Evolutionary conservation across 2,888 invertebrate genomes (phyloP).

Genomic region (Mythimna lalbum): DNA sequence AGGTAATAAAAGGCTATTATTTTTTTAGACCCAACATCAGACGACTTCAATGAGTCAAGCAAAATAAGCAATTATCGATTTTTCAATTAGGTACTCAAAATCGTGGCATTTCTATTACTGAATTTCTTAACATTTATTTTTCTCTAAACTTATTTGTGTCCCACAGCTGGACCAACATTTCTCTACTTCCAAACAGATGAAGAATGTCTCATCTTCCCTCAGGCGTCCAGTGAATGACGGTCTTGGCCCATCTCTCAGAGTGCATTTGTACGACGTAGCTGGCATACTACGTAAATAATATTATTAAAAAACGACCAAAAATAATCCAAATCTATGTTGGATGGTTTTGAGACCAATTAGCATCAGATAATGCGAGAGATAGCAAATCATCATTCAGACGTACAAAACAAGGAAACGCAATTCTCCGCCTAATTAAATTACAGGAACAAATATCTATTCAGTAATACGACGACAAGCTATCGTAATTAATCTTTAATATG

Average conservation of each 20-base stretch:
- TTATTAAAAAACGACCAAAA: not conserved
- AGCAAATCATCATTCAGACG: slow-evolving; percentile 18
- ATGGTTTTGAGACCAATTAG: slow-evolving; percentile 5
- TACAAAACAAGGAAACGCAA: slow-evolving; percentile 39
- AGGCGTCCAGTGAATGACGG: not conserved
- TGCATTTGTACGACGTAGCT: not conserved
- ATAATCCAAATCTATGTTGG: not conserved
- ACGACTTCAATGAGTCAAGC: no score
- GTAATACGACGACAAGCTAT: slow-evolving; percentile 66
- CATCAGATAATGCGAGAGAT: slow-evolving; percentile 5
- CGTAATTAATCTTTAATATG: slow-evolving; percentile 70
- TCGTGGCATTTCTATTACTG: no score
- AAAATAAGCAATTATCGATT: no score
- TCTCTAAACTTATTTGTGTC: no score
- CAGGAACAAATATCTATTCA: slow-evolving; percentile 65
- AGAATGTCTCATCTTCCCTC: not conserved
- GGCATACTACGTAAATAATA: not conserved
- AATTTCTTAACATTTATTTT: no score
- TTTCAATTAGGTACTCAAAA: no score
- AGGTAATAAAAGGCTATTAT: not conserved
- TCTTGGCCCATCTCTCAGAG: not conserved
- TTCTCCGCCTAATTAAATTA: slow-evolving; percentile 58
- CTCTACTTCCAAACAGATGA: no score
- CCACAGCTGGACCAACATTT: no score
- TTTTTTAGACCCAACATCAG: no score